Percentiles rank a stretch among this genome's conserved stretches.
Conservation (phyloP, 2,113 vertebrate species). For the Siniperca chuatsi region DNA sequence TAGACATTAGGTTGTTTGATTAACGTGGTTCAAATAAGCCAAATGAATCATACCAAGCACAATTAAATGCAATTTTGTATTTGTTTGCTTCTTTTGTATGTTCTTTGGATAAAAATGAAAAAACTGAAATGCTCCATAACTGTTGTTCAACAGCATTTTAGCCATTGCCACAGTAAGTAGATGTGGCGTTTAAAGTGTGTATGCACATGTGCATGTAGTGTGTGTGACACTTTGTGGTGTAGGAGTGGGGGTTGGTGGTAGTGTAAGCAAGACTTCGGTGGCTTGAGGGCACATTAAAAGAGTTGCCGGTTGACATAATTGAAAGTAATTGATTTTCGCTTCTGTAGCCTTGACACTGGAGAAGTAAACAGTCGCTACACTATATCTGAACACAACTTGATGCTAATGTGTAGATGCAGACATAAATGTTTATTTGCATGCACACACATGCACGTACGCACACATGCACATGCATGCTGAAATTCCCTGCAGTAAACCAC, state of each 20-base stretch:
- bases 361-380: slow-evolving; percentile 60
- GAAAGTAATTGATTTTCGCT: slow-evolving; percentile 91
- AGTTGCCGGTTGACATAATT: slow-evolving; percentile 96
- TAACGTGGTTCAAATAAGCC: background rate
- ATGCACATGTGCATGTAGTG: slow-evolving; percentile 7
- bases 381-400: slow-evolving; percentile 54
- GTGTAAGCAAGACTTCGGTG: slow-evolving; percentile 63
- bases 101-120: slow-evolving; percentile 18
- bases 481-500: slow-evolving; percentile 53
- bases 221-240: slow-evolving; percentile 53
- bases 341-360: slow-evolving; percentile 74
- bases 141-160: slow-evolving; percentile 35
- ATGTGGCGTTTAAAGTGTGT: slow-evolving; percentile 46
- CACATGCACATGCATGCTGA: slow-evolving; percentile 5
- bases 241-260: slow-evolving; percentile 56
- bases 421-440: slow-evolving; percentile 9
- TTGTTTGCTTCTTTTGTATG: slow-evolving; percentile 24
- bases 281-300: slow-evolving; percentile 88
- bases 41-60: background rate
- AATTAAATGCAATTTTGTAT: slow-evolving; percentile 8
- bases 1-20: background rate
- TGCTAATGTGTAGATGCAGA: slow-evolving; percentile 53
- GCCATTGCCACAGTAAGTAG: slow-evolving; percentile 35
- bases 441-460: slow-evolving; percentile 18
- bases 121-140: slow-evolving; percentile 2